Conservation (phyloP, 2,113 vertebrate species). For the Alligator sinensis region DNA sequence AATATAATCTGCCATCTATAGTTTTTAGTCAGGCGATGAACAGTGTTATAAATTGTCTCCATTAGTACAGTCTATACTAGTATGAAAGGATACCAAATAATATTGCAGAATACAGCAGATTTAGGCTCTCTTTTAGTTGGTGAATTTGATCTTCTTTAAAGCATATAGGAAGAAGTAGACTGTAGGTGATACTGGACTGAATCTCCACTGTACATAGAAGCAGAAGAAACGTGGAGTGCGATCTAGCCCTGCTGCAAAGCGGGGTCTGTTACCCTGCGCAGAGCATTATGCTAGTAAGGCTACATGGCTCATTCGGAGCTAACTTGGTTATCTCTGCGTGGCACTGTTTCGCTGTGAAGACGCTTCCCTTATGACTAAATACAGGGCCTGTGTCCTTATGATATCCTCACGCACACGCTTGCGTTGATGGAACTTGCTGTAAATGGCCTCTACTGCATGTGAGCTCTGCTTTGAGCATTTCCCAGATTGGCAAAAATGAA, state of each 20-base stretch:
- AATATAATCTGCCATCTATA: not conserved
- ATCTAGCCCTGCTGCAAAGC: no score
- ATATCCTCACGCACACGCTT: not conserved
- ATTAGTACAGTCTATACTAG: no score
- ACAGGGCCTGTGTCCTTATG: slow-evolving; percentile 50
- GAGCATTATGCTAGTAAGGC: no score
- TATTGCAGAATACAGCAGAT: not conserved
- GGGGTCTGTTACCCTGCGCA: no score
- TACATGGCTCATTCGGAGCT: no score
- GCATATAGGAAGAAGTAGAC: not conserved
- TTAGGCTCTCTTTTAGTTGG: not conserved
- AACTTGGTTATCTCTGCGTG: not conserved
- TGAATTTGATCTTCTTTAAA: not conserved
- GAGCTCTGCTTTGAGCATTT: slow-evolving; percentile 63
- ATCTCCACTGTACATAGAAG: not conserved
- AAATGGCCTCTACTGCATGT: not conserved
- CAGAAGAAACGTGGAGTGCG: not conserved
- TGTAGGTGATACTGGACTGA: not conserved
- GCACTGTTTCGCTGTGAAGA: not conserved
- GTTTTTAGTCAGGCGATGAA: not conserved
- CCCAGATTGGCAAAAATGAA: slow-evolving; percentile 55
- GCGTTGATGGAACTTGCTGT: slow-evolving; percentile 26
- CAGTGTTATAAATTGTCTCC: no score
- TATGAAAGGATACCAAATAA: not conserved
- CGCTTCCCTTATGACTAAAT: not conserved